Conservation (phyloP, 2,113 vertebrate genomes). For the Dipodomys stephensi region DNA sequence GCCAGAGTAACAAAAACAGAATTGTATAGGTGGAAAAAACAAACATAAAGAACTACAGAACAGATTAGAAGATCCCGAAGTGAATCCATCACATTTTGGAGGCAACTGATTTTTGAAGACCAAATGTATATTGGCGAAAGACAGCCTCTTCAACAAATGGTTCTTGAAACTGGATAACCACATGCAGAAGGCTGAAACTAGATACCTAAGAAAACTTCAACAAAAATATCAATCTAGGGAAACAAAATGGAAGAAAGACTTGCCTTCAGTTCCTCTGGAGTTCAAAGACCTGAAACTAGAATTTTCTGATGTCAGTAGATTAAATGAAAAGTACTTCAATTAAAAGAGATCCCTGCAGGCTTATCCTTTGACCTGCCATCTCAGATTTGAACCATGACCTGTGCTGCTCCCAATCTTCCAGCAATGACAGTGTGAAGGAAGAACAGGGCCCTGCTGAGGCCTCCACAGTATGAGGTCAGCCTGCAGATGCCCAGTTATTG, state of each 20-base stretch:
- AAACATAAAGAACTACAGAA: too few relatives aligned
- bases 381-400: constrained; percentile 65
- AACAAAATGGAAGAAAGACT: neutral
- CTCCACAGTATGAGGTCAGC: constrained; percentile 79
- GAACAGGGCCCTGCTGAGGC: constrained; percentile 75
- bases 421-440: constrained; percentile 58
- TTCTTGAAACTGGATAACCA: too few relatives aligned
- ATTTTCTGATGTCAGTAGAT: neutral
- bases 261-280: neutral
- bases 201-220: neutral
- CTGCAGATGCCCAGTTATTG: constrained; percentile 75
- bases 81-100: too few relatives aligned
- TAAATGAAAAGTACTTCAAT: constrained; percentile 57
- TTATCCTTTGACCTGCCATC: constrained; percentile 18
- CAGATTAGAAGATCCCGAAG: too few relatives aligned
- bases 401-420: constrained; percentile 16
- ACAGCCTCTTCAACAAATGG: too few relatives aligned
- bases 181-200: neutral
- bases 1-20: too few relatives aligned
- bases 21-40: too few relatives aligned
- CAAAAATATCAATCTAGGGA: neutral
- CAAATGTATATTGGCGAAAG: too few relatives aligned
- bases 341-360: constrained; percentile 50
- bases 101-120: too few relatives aligned
- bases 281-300: neutral